Conservation (phyloP, 1,140 invertebrate genomes). For the Mamestra configurata region DNA sequence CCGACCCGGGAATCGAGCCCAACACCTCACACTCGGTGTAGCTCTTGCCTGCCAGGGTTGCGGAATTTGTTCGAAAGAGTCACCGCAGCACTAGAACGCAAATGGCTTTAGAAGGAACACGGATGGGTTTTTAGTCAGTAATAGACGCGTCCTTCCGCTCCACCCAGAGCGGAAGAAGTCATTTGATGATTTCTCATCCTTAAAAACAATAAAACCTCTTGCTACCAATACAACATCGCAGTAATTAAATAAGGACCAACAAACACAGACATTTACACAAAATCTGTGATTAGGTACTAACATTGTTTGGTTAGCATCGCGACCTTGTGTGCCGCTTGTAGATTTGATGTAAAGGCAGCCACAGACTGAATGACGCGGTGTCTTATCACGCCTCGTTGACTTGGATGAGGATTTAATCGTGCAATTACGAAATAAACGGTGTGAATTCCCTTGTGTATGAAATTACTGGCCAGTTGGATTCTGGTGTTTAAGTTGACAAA, state of each 20-base stretch:
- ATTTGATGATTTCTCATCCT: too few species aligned
- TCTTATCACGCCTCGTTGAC: conserved; percentile 15
- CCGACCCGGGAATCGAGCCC: too few species aligned
- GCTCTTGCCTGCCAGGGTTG: too few species aligned
- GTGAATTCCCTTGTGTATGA: background rate
- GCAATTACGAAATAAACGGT: conserved; percentile 6
- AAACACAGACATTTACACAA: conserved; percentile 41
- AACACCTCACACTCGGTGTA: too few species aligned
- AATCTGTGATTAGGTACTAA: conserved; percentile 42
- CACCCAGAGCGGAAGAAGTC: too few species aligned
- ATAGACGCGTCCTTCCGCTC: too few species aligned
- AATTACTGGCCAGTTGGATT: background rate
- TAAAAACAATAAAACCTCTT: too few species aligned
- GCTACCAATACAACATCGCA: too few species aligned
- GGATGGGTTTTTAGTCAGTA: too few species aligned
- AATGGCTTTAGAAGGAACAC: too few species aligned
- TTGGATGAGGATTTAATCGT: conserved; percentile 3
- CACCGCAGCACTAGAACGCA: too few species aligned
- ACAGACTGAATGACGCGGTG: conserved; percentile 1
- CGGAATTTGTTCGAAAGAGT: too few species aligned
- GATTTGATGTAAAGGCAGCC: conserved; percentile 22
- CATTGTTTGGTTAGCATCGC: conserved; percentile 31
- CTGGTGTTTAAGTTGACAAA: background rate
- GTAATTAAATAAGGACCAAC: background rate
- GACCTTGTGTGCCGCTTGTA: conserved; percentile 38